A percentile compares a stretch with the other conserved stretches of the same genome.
phyloP scores from a whole-genome alignment of 2,113 vertebrate genomes.

The Atherinomorus stipes region DNA sequence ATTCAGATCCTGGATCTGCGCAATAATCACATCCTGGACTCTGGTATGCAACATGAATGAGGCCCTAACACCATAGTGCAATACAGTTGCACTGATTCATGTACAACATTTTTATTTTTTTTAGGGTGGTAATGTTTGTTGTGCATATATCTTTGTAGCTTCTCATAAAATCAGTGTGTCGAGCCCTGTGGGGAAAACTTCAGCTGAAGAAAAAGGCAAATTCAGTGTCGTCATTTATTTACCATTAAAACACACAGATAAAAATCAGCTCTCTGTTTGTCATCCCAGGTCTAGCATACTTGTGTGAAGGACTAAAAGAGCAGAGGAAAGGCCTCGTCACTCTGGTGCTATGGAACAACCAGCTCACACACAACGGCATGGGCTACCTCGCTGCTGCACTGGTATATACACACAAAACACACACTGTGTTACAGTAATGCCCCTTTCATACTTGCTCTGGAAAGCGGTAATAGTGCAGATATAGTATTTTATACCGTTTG shows the following conservation, averaged over 20 bases:
- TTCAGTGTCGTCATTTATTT: not conserved
- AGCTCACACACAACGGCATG: slow-evolving; percentile 96
- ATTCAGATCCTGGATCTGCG: slow-evolving; percentile 94
- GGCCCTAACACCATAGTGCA: not conserved
- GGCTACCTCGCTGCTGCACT: slow-evolving; percentile 91
- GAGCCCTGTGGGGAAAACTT: not conserved
- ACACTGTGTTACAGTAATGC: not conserved
- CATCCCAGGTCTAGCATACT: slow-evolving; percentile 89
- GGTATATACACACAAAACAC: slow-evolving; percentile 76
- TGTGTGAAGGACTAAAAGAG: slow-evolving; percentile 95
- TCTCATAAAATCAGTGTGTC: too few species aligned
- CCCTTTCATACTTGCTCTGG: too few species aligned
- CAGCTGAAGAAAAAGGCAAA: not conserved
- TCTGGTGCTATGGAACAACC: slow-evolving; percentile 97
- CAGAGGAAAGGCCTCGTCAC: slow-evolving; percentile 92
- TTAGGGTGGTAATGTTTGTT: not conserved
- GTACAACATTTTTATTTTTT: not conserved
- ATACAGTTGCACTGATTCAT: not conserved
- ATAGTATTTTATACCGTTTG: too few species aligned
- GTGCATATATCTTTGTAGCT: not conserved
- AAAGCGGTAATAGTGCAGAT: too few species aligned
- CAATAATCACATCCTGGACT: slow-evolving; percentile 95
- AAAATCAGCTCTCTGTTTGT: slow-evolving; percentile 15
- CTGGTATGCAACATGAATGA: slow-evolving; percentile 79
- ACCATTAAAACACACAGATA: not conserved